A percentile compares a stretch with the other conserved stretches of the same genome.
Evolutionary conservation across 2,888 invertebrate species (phyloP).

Genomic region (Ochlodes sylvanus): DNA sequence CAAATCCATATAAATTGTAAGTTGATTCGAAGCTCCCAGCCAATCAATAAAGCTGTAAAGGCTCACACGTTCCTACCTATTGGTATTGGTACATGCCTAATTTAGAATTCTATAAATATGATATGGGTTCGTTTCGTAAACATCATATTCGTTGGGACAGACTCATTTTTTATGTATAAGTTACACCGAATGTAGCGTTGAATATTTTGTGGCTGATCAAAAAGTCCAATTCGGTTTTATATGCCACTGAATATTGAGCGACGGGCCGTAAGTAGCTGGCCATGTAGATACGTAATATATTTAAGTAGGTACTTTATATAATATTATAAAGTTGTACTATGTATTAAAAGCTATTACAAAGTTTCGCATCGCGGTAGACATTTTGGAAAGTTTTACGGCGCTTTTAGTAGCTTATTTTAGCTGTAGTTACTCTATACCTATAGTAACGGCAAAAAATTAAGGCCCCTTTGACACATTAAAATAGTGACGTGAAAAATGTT

Average conservation of each 20-base stretch:
- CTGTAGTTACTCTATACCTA: no score
- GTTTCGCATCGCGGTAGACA: no score
- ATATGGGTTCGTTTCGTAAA: conserved; percentile 42
- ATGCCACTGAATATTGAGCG: conserved; percentile 75
- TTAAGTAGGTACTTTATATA: conserved; percentile 2
- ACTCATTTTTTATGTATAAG: conserved; percentile 54
- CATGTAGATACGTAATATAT: not conserved
- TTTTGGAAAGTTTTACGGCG: no score
- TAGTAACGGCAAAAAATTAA: no score
- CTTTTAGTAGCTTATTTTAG: no score
- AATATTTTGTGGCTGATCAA: conserved; percentile 62
- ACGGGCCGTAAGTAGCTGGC: conserved; percentile 42
- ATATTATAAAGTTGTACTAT: not conserved
- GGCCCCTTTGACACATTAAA: no score
- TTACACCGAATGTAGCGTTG: conserved; percentile 47
- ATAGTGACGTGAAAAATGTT: no score
- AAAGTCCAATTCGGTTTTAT: conserved; percentile 68
- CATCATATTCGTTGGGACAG: conserved; percentile 46
- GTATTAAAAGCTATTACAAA: no score
- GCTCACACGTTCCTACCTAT: conserved; percentile 9
- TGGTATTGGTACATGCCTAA: not conserved
- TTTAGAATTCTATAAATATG: conserved; percentile 41
- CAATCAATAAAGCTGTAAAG: conserved; percentile 19
- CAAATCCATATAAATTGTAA: no score
- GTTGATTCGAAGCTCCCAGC: not conserved